These are phyloP conservation scores for Cynoglossus semilaevis DNA, from an alignment of 2,113 vertebrate species.

Conservation along the genomic window DNA sequence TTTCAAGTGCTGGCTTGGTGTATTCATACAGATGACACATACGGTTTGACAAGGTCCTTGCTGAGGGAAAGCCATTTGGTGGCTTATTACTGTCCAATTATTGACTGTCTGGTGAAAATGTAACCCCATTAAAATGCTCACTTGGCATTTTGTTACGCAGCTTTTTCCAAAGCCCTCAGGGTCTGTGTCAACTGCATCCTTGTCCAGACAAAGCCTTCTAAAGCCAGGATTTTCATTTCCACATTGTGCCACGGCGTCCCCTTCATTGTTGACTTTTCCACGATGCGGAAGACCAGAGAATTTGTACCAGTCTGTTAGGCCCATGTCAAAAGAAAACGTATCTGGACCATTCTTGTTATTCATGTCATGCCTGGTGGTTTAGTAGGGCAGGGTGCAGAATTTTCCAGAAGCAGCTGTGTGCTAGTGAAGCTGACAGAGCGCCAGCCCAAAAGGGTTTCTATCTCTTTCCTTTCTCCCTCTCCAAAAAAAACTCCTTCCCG, in stretches of 20 bases:
- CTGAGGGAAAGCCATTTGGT: slow-evolving; percentile 40
- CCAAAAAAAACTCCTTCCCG: slow-evolving; percentile 5
- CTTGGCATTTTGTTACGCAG: slow-evolving; percentile 63
- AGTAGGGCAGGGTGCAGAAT: slow-evolving; percentile 87
- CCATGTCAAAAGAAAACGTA: slow-evolving; percentile 67
- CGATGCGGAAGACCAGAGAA: slow-evolving; percentile 69
- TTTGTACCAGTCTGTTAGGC: slow-evolving; percentile 68
- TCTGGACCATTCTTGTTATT: slow-evolving; percentile 73
- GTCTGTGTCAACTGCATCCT: slow-evolving; percentile 59
- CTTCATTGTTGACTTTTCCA: slow-evolving; percentile 72
- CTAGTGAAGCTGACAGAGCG: slow-evolving; percentile 77
- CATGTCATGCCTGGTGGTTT: slow-evolving; percentile 87
- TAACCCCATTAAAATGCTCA: slow-evolving; percentile 70
- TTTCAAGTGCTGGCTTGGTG: slow-evolving; percentile 16
- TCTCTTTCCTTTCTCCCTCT: slow-evolving; percentile 43
- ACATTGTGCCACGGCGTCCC: slow-evolving; percentile 68
- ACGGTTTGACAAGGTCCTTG: slow-evolving; percentile 11
- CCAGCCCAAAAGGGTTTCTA: slow-evolving; percentile 80
- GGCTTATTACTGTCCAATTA: slow-evolving; percentile 56
- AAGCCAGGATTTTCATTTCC: slow-evolving; percentile 65
- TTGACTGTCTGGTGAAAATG: slow-evolving; percentile 67
- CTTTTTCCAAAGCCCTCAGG: slow-evolving; percentile 66
- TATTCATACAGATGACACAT: slow-evolving; percentile 16
- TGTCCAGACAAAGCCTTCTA: slow-evolving; percentile 68
- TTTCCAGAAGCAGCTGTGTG: slow-evolving; percentile 97